Base-by-base conservation (phyloP, 2,797 vertebrate species). In the Neosilurus mollespiculum region DNA sequence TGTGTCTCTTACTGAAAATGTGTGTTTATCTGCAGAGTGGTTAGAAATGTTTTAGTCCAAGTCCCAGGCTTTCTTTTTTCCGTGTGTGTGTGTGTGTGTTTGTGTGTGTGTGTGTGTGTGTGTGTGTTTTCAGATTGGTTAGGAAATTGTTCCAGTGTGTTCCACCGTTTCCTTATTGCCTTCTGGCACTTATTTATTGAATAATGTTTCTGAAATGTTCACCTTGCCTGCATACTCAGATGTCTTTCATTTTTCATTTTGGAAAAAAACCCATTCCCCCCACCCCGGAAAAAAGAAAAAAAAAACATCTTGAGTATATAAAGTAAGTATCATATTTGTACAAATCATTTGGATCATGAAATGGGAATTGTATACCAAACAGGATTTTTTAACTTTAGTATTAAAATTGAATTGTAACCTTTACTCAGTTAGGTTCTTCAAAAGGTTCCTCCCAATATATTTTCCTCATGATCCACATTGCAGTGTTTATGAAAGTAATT, bases 101-200 rank as follows among this genome's bases (percentile, higher is more conserved):
- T 75, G 53, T 75, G 53, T 75, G 16, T 54, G 43, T 71, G 24
- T 73, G 69, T 71, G 69, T 56, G 53, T 56, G 24, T 75, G 51
- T 59, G 26, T 76, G 54, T 76, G 18, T 76, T 53, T 61, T 37
- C 10, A 59, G 59, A 78, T 70, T 70, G 54, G 58, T 82, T 82
- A 64, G 81, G 81, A 82, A 81, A 72, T 72, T 81, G 58, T 81
- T 72, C 81, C 73, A n/a, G 20, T 85, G 22, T 24, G 18, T 81
- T 81, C 59, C 58, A 12, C 70, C 62, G 69, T 53, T 69, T 73
- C 75, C 69, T 34, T 53, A 72, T 58, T 54, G 58, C 62, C 67
- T 65, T 12, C 59, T n/a, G 75, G 62, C 26, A 76, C 53, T 67
- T 77, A 43, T 66, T 82, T 77, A 14, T 65, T 62, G 54, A 61